Evolutionary conservation across 2,888 invertebrate species (phyloP).

Genomic region (Fabriciana adippe): DNA sequence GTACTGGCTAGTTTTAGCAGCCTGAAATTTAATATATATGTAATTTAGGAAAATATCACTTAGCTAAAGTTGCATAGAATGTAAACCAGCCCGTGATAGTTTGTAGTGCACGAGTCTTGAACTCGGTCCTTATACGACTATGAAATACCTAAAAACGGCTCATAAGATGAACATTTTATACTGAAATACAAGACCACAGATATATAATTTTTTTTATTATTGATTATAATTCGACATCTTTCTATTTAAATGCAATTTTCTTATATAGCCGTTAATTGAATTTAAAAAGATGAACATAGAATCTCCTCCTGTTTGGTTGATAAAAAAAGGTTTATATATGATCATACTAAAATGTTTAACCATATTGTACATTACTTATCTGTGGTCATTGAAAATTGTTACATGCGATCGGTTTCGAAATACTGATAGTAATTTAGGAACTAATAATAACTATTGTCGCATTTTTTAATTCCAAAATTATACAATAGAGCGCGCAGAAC

Average conservation of each 20-base stretch:
- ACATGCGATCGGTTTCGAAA: conserved; percentile 58
- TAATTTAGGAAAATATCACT: too few species aligned
- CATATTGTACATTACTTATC: conserved; percentile 14
- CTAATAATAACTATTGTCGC: conserved; percentile 66
- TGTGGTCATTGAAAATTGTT: conserved; percentile 40
- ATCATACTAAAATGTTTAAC: background rate
- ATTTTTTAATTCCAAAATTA: conserved; percentile 42
- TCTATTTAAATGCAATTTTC: background rate
- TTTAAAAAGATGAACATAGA: too few species aligned
- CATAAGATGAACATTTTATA: background rate
- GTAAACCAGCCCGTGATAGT: background rate
- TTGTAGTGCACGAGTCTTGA: background rate
- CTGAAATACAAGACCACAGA: background rate
- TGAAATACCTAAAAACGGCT: background rate
- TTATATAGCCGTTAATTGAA: too few species aligned
- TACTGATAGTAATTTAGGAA: conserved; percentile 81
- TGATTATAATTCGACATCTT: background rate
- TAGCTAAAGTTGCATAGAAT: background rate
- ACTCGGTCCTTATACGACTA: background rate
- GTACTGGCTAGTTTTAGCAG: too few species aligned
- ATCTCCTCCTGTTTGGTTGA: too few species aligned
- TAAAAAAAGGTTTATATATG: too few species aligned
- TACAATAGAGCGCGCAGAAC: conserved; percentile 22
- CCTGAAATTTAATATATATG: too few species aligned
- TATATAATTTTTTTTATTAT: background rate